These are phyloP conservation scores for Gnatocerus cornutus DNA, from an alignment of 2,888 invertebrate species.

Conservation along the genomic window DNA sequence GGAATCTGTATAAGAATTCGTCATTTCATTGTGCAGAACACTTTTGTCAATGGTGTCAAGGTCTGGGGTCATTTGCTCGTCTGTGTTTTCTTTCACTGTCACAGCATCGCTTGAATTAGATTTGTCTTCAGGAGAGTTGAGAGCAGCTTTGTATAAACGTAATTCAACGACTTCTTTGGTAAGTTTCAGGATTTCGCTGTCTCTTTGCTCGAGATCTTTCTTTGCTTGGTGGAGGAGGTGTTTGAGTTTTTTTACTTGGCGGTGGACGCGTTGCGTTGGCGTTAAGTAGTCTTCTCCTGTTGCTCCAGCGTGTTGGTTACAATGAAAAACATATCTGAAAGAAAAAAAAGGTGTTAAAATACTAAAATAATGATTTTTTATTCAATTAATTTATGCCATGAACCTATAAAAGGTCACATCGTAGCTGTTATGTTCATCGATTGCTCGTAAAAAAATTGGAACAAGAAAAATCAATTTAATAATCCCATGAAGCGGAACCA, in stretches of 20 bases:
- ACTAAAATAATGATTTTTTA: no score
- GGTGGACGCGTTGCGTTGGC: slow-evolving; percentile 89
- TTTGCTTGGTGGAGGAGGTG: slow-evolving; percentile 82
- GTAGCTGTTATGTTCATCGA: no score
- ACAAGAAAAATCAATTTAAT: not conserved
- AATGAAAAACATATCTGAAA: slow-evolving; percentile 86
- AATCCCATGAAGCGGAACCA: not conserved
- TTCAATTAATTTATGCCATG: slow-evolving; percentile 4
- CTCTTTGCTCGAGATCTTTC: slow-evolving; percentile 85
- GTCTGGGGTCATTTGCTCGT: slow-evolving; percentile 71
- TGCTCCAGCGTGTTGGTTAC: slow-evolving; percentile 84
- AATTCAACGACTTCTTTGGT: slow-evolving; percentile 83
- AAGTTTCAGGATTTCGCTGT: slow-evolving; percentile 83
- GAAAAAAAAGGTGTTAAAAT: not conserved
- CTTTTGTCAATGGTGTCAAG: slow-evolving; percentile 56
- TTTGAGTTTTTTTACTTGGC: slow-evolving; percentile 85
- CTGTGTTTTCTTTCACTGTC: slow-evolving; percentile 82
- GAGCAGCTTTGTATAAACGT: slow-evolving; percentile 84
- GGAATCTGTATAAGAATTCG: slow-evolving; percentile 87
- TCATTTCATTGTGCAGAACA: slow-evolving; percentile 73
- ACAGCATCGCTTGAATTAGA: slow-evolving; percentile 79
- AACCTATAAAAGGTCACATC: no score
- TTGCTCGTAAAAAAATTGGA: no score
- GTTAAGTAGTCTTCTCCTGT: slow-evolving; percentile 89
- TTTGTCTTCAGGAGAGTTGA: slow-evolving; percentile 86